Evolutionary conservation across 1,140 invertebrate genomes (phyloP), one percentile per base, ranked within the genome.

Genomic region (Holcopasites calliopsidis): DNA sequence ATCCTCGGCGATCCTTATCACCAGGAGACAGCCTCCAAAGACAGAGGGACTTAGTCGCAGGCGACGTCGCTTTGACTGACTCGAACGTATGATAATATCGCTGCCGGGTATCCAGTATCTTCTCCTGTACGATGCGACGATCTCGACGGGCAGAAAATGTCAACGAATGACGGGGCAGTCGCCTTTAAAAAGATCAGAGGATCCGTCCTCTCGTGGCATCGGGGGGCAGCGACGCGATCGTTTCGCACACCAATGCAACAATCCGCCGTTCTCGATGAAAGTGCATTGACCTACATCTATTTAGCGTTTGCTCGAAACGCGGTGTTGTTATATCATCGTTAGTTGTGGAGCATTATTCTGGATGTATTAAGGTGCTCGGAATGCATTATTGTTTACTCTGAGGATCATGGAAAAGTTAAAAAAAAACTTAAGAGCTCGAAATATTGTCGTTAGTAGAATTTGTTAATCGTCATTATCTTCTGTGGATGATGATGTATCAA

Each of bases 11-110:
- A 72, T 49, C 44, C 4, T 50, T 72, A 49, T 72, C 69, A 18
- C n/a, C 4, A 16, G 31, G 44, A 23, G 40, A 57, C 57, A 44
- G 31, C 18, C 38, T 61, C 11, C 18, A 18, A 62, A 18, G 44
- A 71, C n/a, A 26, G 69, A 71, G 44, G 61, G 61, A n/a, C n/a
- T n/a, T 49, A 49, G 16, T 57, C 23, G 18, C 38, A 38, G 16
- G 38, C 13, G n/a, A 70, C 52, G n/a, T 62, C 16, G n/a, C 18
- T 10, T 33, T n/a, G 33, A 18, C 5, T n/a, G 57, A 60, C 21
- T 38, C n/a, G 31, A n/a, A 18, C 69, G 57, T 72, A 72, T 62
- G 69, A 72, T 72, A 72, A 72, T 72, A 72, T 62, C 57, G 57
- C 23, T n/a, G 31, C 33, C 18, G 31, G 40, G 69, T 62, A 71